These are phyloP conservation scores for Pollenia amentaria DNA, from an alignment of 2,888 invertebrate species.

Conservation along the genomic window DNA sequence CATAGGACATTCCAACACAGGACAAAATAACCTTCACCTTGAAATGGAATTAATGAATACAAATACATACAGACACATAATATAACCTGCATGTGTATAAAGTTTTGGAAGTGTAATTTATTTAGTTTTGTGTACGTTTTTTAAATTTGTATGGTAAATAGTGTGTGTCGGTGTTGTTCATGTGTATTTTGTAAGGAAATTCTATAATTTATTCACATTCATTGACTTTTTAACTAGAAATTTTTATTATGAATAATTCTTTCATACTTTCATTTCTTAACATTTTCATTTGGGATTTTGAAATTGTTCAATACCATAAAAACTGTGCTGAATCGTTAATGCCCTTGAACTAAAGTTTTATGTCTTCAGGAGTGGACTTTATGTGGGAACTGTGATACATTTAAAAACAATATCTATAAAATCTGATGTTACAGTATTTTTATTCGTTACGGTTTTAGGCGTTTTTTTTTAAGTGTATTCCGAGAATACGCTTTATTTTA, in stretches of 20 bases:
- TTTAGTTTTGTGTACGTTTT: not conserved
- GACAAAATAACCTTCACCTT: slow-evolving; percentile 65
- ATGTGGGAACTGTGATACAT: no score
- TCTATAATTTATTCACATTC: slow-evolving; percentile 50
- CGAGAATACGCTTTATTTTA: no score
- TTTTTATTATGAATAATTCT: not conserved
- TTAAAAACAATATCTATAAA: no score
- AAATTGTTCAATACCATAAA: no score
- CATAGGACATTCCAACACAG: slow-evolving; percentile 36
- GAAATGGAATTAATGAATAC: slow-evolving; percentile 45
- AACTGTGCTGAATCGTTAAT: no score
- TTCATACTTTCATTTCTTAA: no score
- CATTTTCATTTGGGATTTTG: no score
- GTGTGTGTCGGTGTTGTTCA: not conserved
- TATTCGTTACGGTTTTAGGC: no score
- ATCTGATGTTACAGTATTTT: no score
- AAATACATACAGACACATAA: slow-evolving; percentile 10
- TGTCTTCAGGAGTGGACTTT: no score
- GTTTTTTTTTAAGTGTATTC: no score
- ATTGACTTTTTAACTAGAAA: slow-evolving; percentile 44
- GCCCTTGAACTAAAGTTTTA: no score
- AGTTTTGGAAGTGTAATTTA: not conserved
- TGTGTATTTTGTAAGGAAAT: slow-evolving; percentile 4
- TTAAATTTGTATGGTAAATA: not conserved
- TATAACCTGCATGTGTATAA: not conserved